phyloP scores from a whole-genome alignment of 2,888 invertebrate species.

The Aradus depressus region DNA sequence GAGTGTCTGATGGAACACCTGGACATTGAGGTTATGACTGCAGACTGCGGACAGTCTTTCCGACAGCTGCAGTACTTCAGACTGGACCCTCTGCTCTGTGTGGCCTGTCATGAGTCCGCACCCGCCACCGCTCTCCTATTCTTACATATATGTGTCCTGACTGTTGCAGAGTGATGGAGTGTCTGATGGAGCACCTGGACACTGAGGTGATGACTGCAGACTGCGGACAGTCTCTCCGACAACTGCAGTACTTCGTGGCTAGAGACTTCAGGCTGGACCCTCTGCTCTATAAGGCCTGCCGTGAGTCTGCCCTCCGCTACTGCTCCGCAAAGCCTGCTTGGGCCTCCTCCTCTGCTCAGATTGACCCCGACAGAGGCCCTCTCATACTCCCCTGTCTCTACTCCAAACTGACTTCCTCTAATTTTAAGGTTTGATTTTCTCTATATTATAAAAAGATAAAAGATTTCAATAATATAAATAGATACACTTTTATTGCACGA shows the following conservation, averaged over 20 bases:
- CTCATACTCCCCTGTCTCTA: conserved; percentile 86
- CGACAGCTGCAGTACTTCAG: conserved; percentile 96
- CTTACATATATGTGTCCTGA: no score
- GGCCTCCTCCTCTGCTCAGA: conserved; percentile 48
- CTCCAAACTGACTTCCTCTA: conserved; percentile 39
- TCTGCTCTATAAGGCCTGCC: conserved; percentile 76
- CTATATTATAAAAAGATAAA: no score
- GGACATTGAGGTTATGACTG: conserved; percentile 70
- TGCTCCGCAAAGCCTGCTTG: conserved; percentile 72
- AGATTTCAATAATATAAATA: no score
- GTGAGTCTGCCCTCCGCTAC: conserved; percentile 67
- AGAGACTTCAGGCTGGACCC: conserved; percentile 90
- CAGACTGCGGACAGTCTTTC: conserved; percentile 79
- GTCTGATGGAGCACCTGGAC: conserved; percentile 85
- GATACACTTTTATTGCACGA: no score
- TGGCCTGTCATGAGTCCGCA: conserved; percentile 83
- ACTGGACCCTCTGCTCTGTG: conserved; percentile 77
- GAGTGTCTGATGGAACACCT: conserved; percentile 89
- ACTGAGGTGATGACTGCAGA: conserved; percentile 71
- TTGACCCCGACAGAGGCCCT: conserved; percentile 68
- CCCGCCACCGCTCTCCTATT: no score
- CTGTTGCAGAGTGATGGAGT: conserved; percentile 62
- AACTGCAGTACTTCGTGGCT: conserved; percentile 94
- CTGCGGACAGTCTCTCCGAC: conserved; percentile 83
- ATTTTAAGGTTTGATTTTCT: conserved; percentile 13